Evolutionary conservation across 2,888 invertebrate species (phyloP), one percentile per base, ranked within the genome.

Genomic region (Tenthredo amoena): DNA sequence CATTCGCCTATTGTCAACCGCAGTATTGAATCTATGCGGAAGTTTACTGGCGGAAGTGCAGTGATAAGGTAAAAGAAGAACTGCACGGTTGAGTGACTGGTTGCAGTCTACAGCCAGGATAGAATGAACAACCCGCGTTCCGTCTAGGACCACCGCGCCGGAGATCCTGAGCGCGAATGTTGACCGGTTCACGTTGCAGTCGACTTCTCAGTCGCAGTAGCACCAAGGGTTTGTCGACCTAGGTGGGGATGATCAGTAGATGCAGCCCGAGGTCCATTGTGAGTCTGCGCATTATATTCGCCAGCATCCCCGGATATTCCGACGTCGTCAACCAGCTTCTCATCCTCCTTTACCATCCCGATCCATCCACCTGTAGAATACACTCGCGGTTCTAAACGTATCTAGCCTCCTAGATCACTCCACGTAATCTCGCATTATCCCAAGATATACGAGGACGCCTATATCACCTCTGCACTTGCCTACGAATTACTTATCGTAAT

Each of bases 161-260:
- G 83, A 83, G 83, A 68, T 68, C 83, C 83, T 50, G 83, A 83
- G 83, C 83, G 83, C 83, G 83, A 83, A 83, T 83, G 83, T 83
- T 83, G 83, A 83, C 71, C 83, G 83, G 71, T 83, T 65, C 43
- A 47, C 65, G 83, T 65, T 83, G 83, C 83, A 83, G 68, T 71
- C 18, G 83, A 83, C 31, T 47, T 83, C 43, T 18, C 85, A 86
- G 87, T 87, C 87, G 89, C 86, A 88, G 90, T 89, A 89, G 89
- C 88, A 89, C 87, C 81, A 83, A 83, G 83, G 83, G 83, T 83
- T 83, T 68, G 83, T 81, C 58, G 62, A 81, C 40, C 81, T 62
- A 62, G 91, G 74, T 84, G 68, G 84, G 72, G 84, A 55, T 84
- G 84, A 71, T 76, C 58, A 21, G 84, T 74, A 81, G 81, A 81